Evolutionary conservation across 2,113 vertebrate genomes (phyloP), one percentile per base, ranked within the genome.

Genomic region (Mobula hypostoma): DNA sequence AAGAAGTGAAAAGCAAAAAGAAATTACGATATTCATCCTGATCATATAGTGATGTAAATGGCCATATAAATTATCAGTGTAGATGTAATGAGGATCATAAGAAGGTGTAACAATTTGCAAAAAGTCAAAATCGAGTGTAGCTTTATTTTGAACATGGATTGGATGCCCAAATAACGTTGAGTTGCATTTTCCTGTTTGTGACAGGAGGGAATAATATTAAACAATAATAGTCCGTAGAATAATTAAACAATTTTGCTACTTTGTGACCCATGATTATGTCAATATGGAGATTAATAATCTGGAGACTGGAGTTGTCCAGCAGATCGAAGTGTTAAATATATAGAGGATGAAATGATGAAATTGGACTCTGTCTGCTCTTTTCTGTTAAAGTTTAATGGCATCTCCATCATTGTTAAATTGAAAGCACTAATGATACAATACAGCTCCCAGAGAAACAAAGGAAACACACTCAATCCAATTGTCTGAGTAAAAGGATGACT

Each of bases 391-490:
- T 90, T 90, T 58, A 90, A 36, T 66, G 29, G 29, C n/a, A 32
- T 90, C 85, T 66, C 85, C 85, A 90, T 66, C 85, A 90, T 66
- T 90, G 61, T 90, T 68, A 90, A 90, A 66, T 66, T 9, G 61
- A 66, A 90, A 61, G 58, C n/a, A 32, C 85, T 15, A 68, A 90
- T 90, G 63, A 32, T 66, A 68, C n/a, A 66, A 90, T 12, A n/a
- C 85, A 19, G 5, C 11, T 90, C 61, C n/a, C 32, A n/a, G n/a
- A 90, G 85, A 29, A 7, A 14, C 17, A 90, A 90, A 68, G 61
- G 61, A 90, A 66, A 90, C 32, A n/a, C 15, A 15, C 61, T 66
- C 85, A 68, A 19, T 85, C 82, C 58, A 66, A 90, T 90, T 66
- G 29, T 17, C 1, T 32, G 12, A 32, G 29, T 90, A 61, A 68